Base-by-base conservation (phyloP, 2,797 vertebrate genomes). In the Sus cebifrons region DNA sequence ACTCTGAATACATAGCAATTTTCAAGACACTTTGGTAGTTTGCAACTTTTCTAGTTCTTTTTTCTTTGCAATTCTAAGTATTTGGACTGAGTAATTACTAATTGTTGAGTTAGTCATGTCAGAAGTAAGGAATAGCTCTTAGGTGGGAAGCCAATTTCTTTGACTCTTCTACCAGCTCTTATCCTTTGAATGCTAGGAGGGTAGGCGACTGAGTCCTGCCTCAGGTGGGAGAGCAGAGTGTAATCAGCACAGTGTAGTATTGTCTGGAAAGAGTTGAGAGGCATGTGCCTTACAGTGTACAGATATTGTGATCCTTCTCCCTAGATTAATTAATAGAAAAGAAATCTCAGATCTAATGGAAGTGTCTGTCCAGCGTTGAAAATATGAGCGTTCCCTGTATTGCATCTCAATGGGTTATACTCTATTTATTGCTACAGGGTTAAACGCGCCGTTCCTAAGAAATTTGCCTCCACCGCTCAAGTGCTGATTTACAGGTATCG, bases 21-120 rank as follows among this genome's bases (percentile, higher is more conserved):
- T 95, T 56, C 75, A 93, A 71, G 21, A 97, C 4, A 17, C 67
- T 60, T 86, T 94, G 85, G 11, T 94, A 84, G 58, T 86, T 93
- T 4, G 79, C 29, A 21, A 40, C 60, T 81, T 87, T 88, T 93
- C 25, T 20, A 87, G 36, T 73, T 77, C 17, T 92, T 64, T 75
- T 91, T 16, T 36, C 60, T 40, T 36, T 68, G 5, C 20, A 52
- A 18, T 88, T 91, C n/a, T 89, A 62, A 74, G 40, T 64, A 62
- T 90, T 96, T 94, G 89, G 25, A 52, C 44, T n/a, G 18, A 93
- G 14, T 85, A 91, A 70, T 81, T 86, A 83, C 13, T 79, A 78
- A 74, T 68, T 68, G 94, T 94, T 90, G 52, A 88, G 56, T 92
- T 94, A 68, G 29, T 3, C 2, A 83, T 64, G 60, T 65, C 36